Conservation (phyloP, 2,797 vertebrate genomes). For the Neopelma chrysocephalum region DNA sequence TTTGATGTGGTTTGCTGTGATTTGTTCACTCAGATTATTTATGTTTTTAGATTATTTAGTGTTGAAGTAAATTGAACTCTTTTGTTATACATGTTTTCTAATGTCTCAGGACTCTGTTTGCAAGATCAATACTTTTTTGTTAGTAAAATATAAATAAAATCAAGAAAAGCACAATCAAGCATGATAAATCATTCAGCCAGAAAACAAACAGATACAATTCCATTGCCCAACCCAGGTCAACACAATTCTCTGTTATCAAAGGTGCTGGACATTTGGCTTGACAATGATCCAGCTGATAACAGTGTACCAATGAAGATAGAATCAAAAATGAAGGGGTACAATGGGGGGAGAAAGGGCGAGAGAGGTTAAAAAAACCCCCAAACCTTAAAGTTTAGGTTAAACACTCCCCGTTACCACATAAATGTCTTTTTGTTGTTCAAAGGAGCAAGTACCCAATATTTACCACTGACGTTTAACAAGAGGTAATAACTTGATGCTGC, state of each 20-base stretch:
- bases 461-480: background rate
- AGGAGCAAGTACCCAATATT: background rate
- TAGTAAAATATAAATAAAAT: background rate
- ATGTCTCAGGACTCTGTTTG: background rate
- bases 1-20: background rate
- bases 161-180: background rate
- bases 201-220: background rate
- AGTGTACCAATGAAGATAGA: background rate
- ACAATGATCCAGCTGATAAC: background rate
- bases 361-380: background rate
- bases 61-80: background rate
- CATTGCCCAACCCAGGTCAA: background rate
- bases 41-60: background rate
- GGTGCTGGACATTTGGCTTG: background rate
- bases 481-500: background rate
- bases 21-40: background rate
- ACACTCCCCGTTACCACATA: background rate
- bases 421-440: background rate
- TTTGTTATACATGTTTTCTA: background rate
- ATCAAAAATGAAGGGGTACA: accelerated
- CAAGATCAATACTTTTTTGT: background rate
- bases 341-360: accelerated
- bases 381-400: background rate
- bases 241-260: background rate
- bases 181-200: background rate